Conservation (phyloP, 2,113 vertebrate species). For the Mola mola region DNA sequence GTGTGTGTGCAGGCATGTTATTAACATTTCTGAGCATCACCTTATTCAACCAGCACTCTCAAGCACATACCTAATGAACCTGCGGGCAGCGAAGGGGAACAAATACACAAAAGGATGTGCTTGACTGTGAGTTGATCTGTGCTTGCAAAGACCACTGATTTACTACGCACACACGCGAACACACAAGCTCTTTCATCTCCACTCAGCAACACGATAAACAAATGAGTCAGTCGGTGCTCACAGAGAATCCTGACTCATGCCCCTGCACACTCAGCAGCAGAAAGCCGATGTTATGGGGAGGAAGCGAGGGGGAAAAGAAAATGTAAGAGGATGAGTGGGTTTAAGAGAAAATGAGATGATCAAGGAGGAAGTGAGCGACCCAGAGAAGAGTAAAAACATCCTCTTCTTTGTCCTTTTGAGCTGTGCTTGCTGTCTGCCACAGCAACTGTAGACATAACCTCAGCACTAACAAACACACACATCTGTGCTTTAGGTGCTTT, state of each 20-base stretch:
- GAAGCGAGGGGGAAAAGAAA: not conserved
- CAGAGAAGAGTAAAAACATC: constrained; percentile 18
- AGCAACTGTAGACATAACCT: not conserved
- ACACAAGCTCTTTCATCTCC: constrained; percentile 20
- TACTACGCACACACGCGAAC: constrained; percentile 19
- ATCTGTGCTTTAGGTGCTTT: not conserved
- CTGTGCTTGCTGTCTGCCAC: not conserved
- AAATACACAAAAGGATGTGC: constrained; percentile 24
- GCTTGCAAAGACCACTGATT: constrained; percentile 10
- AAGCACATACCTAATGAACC: too few relatives aligned
- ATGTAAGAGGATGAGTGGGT: not conserved
- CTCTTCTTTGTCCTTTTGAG: not conserved
- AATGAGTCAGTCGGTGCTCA: constrained; percentile 48
- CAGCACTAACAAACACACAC: constrained; percentile 5
- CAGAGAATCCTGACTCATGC: constrained; percentile 48
- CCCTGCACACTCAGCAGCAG: not conserved
- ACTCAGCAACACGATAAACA: constrained; percentile 47
- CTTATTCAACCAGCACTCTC: not conserved
- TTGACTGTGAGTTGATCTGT: constrained; percentile 36
- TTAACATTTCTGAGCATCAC: constrained; percentile 25
- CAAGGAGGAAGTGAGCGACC: constrained; percentile 14
- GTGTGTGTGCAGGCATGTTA: not conserved
- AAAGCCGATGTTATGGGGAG: not conserved
- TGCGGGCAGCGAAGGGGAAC: constrained; percentile 12
- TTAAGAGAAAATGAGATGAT: constrained; percentile 1